These are phyloP conservation scores for Gnathonemus echidnorhynchus DNA, from an alignment of 2,113 vertebrate species.

Conservation along the genomic window DNA sequence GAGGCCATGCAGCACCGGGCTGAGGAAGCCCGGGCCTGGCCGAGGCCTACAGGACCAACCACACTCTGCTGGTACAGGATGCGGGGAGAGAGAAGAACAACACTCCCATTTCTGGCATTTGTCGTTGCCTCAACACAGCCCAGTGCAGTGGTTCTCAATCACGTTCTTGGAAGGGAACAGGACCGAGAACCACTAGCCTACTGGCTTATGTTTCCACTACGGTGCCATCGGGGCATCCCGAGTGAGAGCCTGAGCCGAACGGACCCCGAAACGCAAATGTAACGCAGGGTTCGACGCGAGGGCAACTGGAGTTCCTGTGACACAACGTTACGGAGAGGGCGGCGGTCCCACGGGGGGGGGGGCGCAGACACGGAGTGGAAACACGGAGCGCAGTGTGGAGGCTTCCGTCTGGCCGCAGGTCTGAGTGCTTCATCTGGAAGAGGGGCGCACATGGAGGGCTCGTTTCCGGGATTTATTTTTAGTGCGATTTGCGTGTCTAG, in stretches of 20 bases:
- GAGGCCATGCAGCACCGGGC: no score
- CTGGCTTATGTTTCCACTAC: not conserved
- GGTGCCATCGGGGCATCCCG: not conserved
- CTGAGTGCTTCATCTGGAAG: slow-evolving; percentile 48
- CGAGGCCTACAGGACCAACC: not conserved
- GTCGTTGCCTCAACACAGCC: not conserved
- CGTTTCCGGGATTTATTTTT: slow-evolving; percentile 45
- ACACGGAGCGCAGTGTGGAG: slow-evolving; percentile 36
- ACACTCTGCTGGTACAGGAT: not conserved
- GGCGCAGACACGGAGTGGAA: not conserved
- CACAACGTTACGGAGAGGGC: not conserved
- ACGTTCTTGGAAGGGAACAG: no score
- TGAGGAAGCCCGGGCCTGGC: no score
- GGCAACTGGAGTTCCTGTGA: not conserved
- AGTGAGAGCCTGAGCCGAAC: not conserved
- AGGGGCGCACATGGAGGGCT: slow-evolving; percentile 30
- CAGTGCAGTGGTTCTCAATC: not conserved
- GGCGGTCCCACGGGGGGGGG: not conserved
- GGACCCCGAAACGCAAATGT: not conserved
- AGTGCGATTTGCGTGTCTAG: slow-evolving; percentile 41
- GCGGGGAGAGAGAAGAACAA: not conserved
- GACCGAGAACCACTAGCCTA: no score
- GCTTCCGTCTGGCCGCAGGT: slow-evolving; percentile 52
- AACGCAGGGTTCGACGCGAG: not conserved
- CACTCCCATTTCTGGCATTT: not conserved